These are phyloP conservation scores for Adelosebastes latens DNA, from an alignment of 2,797 vertebrate genomes.

Conservation along the genomic window DNA sequence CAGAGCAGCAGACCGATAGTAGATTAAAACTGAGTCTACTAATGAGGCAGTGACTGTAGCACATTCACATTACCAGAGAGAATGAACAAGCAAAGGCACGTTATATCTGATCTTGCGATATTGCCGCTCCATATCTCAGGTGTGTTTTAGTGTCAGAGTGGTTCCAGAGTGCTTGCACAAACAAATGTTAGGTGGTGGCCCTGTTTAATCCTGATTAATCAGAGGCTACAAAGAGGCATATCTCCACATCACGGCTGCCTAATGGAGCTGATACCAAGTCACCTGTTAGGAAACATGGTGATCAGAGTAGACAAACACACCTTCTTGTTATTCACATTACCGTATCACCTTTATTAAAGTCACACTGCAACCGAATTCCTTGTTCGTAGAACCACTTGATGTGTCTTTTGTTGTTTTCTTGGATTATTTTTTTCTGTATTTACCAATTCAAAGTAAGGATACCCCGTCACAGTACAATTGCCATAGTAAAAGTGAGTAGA, in stretches of 20 bases:
- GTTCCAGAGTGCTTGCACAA: constrained; percentile 21
- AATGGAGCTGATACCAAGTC: constrained; percentile 35
- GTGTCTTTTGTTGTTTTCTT: not conserved
- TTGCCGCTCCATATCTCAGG: constrained; percentile 19
- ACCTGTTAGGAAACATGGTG: constrained; percentile 5
- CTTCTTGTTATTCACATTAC: not conserved
- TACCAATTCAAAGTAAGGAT: not conserved
- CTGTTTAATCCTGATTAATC: constrained; percentile 31
- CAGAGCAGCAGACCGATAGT: not conserved
- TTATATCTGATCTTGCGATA: constrained; percentile 1
- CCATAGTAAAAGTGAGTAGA: not conserved
- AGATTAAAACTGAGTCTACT: constrained; percentile 10
- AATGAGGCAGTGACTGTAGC: constrained; percentile 12
- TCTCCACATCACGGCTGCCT: not conserved
- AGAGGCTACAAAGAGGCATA: constrained; percentile 11
- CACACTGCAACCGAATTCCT: not conserved
- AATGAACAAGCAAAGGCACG: not conserved
- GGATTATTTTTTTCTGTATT: not conserved
- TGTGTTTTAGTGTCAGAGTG: not conserved
- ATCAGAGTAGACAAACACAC: not conserved
- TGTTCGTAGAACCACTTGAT: not conserved
- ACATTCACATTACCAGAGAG: not conserved
- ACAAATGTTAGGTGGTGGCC: constrained; percentile 44
- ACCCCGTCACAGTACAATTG: not conserved
- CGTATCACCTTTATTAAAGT: not conserved